These are phyloP conservation scores for Elysia crispata DNA, from an alignment of 2,888 invertebrate genomes.

Conservation along the genomic window DNA sequence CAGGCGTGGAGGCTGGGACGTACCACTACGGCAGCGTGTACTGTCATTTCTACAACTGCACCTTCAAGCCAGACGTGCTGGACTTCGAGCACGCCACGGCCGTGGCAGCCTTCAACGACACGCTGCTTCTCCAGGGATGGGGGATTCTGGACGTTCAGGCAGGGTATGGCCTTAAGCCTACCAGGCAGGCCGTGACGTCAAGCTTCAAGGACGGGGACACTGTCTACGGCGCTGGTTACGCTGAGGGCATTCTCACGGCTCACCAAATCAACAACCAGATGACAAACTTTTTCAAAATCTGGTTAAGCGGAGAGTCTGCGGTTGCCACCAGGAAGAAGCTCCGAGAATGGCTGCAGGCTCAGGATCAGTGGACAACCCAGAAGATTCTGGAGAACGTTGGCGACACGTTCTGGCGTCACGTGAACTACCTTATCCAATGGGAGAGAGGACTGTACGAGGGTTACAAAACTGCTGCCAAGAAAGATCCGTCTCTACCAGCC, in stretches of 20 bases:
- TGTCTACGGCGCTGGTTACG: constrained; percentile 72
- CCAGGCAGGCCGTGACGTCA: constrained; percentile 66
- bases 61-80: constrained; percentile 52
- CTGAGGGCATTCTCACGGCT: constrained; percentile 73
- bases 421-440: constrained; percentile 67
- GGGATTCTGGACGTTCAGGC: constrained; percentile 71
- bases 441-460: constrained; percentile 71
- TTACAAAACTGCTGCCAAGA: constrained; percentile 61
- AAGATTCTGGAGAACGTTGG: constrained; percentile 57
- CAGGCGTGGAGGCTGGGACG: no score
- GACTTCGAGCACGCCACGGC: constrained; percentile 63
- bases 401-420: constrained; percentile 70
- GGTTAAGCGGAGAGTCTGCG: no score
- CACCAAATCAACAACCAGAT: no score
- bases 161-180: constrained; percentile 56
- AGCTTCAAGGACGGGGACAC: no score
- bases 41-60: constrained; percentile 57
- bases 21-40: constrained; percentile 57
- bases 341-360: no score
- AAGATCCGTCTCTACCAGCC: no score
- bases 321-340: no score
- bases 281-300: no score
- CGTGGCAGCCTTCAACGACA: constrained; percentile 68
- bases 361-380: constrained; percentile 66
- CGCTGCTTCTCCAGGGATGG: constrained; percentile 70